Evolutionary conservation across 2,888 invertebrate species (phyloP).

Genomic region (Capitulum mitella): DNA sequence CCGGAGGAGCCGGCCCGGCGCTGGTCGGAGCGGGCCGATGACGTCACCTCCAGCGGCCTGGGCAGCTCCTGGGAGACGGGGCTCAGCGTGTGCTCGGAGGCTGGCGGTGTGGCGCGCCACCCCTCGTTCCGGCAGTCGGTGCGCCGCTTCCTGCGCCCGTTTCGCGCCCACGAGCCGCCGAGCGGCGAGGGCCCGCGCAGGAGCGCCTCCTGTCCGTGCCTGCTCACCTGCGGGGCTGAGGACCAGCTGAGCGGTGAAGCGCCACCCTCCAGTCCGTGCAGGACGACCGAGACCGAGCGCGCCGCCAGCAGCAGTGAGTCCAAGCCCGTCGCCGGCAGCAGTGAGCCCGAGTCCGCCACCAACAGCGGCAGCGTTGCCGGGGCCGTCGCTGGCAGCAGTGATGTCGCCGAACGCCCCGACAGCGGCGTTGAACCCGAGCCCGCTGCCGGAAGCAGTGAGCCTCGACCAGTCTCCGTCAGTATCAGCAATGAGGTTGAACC

Average conservation of each 20-base stretch:
- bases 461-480: too few relatives aligned
- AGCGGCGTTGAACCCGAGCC: not conserved
- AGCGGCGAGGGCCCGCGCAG: not conserved
- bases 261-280: not conserved
- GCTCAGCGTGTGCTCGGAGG: not conserved
- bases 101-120: not conserved
- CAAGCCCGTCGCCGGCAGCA: too few relatives aligned
- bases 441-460: too few relatives aligned
- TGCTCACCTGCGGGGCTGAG: not conserved
- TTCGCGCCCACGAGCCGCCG: not conserved
- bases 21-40: not conserved
- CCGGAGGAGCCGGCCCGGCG: not conserved
- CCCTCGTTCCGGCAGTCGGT: not conserved
- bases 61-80: conserved; percentile 18
- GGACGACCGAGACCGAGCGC: too few relatives aligned
- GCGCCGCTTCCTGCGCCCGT: not conserved
- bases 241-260: not conserved
- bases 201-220: not conserved
- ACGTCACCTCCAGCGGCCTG: not conserved
- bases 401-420: not conserved
- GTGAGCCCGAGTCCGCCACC: not conserved
- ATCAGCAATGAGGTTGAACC: too few relatives aligned
- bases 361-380: not conserved
- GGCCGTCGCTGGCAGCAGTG: not conserved
- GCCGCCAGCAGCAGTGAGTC: too few relatives aligned